Conservation (phyloP, 2,797 vertebrate genomes). For the Chaetophractus vellerosus region DNA sequence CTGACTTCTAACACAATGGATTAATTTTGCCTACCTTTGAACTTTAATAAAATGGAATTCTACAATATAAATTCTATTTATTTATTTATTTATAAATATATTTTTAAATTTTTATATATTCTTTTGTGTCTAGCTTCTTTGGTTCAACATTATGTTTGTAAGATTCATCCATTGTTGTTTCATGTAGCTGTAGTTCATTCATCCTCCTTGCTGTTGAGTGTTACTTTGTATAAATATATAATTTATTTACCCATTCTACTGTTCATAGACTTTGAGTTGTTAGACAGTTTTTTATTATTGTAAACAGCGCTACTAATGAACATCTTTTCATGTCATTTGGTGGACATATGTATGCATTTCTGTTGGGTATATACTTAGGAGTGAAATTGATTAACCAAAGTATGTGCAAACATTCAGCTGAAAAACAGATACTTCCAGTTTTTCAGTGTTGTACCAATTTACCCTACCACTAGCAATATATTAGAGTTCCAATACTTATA, state of each 20-base stretch:
- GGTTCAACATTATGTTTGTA: neutral
- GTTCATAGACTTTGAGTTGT: neutral
- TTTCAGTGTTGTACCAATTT: neutral
- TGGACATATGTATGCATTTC: neutral
- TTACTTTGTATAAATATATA: neutral
- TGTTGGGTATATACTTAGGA: neutral
- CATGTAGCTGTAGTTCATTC: neutral
- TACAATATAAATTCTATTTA: neutral
- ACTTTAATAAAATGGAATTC: slow-evolving; percentile 22
- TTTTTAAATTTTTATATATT: no score
- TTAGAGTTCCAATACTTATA: neutral
- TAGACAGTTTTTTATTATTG: neutral
- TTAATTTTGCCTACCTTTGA: neutral
- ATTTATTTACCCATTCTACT: neutral
- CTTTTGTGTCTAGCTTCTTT: neutral
- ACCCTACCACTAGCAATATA: neutral
- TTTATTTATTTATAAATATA: no score
- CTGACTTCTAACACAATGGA: neutral
- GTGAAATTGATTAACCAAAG: neutral
- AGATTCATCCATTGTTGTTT: neutral
- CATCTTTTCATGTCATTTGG: neutral
- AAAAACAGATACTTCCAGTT: neutral
- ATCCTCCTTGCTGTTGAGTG: neutral
- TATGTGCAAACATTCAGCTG: neutral
- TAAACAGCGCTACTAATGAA: neutral